Base-by-base conservation (phyloP, 2,113 vertebrate species). In the Stegastes partitus region DNA sequence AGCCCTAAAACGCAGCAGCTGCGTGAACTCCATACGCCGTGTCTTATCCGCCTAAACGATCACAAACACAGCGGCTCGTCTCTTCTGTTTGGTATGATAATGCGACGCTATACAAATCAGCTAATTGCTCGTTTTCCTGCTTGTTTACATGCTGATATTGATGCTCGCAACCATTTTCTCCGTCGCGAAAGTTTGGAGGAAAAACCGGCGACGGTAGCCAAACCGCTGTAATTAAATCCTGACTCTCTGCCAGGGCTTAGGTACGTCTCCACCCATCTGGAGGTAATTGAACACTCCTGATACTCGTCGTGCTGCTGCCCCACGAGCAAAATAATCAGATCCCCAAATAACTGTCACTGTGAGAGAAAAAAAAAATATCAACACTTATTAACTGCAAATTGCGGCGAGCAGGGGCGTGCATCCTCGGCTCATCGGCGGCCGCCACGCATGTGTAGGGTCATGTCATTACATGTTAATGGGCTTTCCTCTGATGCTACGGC, bases 391-490 rank as follows among this genome's bases (percentile, higher is more conserved):
- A 50, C 11, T 9, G 15, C 54, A 31, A 55, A 42, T 2, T 37
- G 59, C 4, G 25, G 68, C 0, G 61, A 64, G 55, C 65, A 18
- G 45, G 9, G 31, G 23, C 10, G 62, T 28, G n/a, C 21, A 54
- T 62, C 56, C 57, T 59, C 51, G 55, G 44, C 59, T 61, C 61
- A 55, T 57, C 61, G 37, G 44, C 14, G 28, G 58, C 53, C 11
- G 23, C 59, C 74, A 53, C 65, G 58, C 79, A 78, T 71, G 64
- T 81, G 75, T 67, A 73, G 34, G 65, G 61, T 72, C 82, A 71
- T 87, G 86, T 89, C 85, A 83, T 81, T 84, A 81, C 69, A 77
- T 45, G 76, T 81, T 92, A 91, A 89, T 88, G 90, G 83, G 71
- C 68, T 86, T 87, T 69, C 79, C 88, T 78, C 83, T 84, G 79